These are phyloP conservation scores for Motacilla alba DNA, from an alignment of 2,113 vertebrate species.

Conservation along the genomic window DNA sequence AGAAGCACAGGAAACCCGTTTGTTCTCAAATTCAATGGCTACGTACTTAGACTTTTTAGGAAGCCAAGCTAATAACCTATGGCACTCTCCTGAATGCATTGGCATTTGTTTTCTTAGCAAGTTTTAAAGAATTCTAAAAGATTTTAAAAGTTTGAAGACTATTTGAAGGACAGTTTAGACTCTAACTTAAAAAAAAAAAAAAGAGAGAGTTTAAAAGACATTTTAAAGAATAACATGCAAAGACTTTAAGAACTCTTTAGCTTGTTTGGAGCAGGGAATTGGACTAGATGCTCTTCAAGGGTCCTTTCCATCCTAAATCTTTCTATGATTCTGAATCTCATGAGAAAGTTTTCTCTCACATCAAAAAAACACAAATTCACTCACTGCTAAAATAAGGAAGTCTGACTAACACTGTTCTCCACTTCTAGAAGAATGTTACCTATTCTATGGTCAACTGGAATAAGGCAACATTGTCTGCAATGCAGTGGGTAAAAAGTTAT, in stretches of 20 bases:
- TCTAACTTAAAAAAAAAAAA: background rate
- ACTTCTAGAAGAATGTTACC: background rate
- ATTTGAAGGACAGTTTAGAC: background rate
- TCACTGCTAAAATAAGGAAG: background rate
- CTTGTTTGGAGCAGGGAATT: background rate
- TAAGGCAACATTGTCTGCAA: background rate
- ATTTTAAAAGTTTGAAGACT: background rate
- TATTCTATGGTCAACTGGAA: background rate
- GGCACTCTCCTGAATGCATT: background rate
- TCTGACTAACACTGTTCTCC: background rate
- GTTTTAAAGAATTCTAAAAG: background rate
- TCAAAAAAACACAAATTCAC: background rate
- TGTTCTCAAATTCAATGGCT: background rate
- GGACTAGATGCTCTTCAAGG: background rate
- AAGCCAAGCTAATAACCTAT: background rate
- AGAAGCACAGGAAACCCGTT: background rate
- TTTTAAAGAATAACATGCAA: background rate
- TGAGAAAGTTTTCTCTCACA: background rate
- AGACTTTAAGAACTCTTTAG: background rate
- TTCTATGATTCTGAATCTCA: background rate
- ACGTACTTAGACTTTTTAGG: background rate
- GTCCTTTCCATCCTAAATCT: background rate
- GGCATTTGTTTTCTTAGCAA: background rate
- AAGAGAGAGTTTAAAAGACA: background rate
- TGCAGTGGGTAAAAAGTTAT: background rate